phyloP scores from a whole-genome alignment of 1,140 invertebrate genomes.

The Lepidurus arcticus region DNA sequence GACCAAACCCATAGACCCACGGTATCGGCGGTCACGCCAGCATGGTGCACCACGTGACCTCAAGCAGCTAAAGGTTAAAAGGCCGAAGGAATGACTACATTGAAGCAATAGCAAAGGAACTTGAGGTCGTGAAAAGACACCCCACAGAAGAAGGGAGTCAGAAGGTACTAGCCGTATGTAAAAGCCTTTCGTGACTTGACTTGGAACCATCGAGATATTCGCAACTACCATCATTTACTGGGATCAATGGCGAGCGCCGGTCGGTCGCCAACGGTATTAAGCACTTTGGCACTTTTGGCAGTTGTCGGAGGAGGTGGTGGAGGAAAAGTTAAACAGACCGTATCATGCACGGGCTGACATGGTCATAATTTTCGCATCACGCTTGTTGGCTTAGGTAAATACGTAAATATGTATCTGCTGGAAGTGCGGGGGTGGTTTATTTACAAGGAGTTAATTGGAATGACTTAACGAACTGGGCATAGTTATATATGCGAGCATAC shows the following conservation, averaged over 20 bases:
- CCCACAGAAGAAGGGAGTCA: background rate
- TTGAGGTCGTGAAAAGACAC: background rate
- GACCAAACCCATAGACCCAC: background rate
- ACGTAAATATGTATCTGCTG: background rate
- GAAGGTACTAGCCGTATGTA: background rate
- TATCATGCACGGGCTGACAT: background rate
- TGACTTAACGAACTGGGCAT: background rate
- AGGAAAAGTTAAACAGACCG: background rate
- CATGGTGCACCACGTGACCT: background rate
- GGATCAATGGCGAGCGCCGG: background rate
- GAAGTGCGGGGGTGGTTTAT: background rate
- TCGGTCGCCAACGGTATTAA: background rate
- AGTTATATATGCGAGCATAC: background rate
- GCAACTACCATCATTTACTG: background rate
- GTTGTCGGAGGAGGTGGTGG: background rate
- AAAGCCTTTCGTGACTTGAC: background rate
- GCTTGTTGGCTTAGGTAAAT: background rate
- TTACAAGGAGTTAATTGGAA: slow-evolving; percentile 16
- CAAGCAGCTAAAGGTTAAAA: background rate
- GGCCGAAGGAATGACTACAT: background rate
- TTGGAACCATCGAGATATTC: background rate
- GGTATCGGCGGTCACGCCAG: background rate
- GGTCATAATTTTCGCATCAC: background rate
- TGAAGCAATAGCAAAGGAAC: background rate
- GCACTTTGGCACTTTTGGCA: background rate